phyloP scores from a whole-genome alignment of 1,140 invertebrate species.

The Lepidurus arcticus region DNA sequence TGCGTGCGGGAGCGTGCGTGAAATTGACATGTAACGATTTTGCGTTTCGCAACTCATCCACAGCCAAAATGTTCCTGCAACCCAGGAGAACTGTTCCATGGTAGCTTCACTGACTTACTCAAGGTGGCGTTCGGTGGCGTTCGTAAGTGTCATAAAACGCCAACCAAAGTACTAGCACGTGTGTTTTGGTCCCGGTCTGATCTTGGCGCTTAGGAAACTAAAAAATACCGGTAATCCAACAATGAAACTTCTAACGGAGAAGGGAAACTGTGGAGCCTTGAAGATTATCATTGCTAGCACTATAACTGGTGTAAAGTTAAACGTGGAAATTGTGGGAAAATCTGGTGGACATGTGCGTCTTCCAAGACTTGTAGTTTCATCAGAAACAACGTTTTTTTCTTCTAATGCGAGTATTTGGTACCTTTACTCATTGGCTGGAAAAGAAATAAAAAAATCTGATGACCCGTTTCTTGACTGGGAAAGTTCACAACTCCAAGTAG shows the following conservation, averaged over 20 bases:
- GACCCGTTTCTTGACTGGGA: constrained; percentile 73
- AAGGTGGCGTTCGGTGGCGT: background rate
- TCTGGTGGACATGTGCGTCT: constrained; percentile 40
- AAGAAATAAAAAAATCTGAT: constrained; percentile 41
- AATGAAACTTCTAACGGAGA: constrained; percentile 31
- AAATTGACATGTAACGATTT: no score
- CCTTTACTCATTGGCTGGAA: constrained; percentile 44
- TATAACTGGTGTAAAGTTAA: constrained; percentile 51
- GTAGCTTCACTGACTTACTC: no score
- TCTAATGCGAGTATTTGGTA: constrained; percentile 52
- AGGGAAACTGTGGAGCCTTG: constrained; percentile 59
- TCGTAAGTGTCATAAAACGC: background rate
- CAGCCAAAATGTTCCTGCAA: background rate
- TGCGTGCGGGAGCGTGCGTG: no score
- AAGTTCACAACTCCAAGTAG: constrained; percentile 47
- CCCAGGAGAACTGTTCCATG: background rate
- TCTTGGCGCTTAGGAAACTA: background rate
- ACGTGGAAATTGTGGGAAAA: constrained; percentile 40
- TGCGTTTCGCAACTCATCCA: no score
- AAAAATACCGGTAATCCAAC: background rate
- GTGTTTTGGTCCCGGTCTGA: background rate
- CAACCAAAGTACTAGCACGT: background rate
- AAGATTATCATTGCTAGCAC: constrained; percentile 62
- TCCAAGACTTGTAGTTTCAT: constrained; percentile 48
- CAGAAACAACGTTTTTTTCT: constrained; percentile 50